Evolutionary conservation across 2,888 invertebrate genomes (phyloP).

Genomic region (Selenia dentaria): DNA sequence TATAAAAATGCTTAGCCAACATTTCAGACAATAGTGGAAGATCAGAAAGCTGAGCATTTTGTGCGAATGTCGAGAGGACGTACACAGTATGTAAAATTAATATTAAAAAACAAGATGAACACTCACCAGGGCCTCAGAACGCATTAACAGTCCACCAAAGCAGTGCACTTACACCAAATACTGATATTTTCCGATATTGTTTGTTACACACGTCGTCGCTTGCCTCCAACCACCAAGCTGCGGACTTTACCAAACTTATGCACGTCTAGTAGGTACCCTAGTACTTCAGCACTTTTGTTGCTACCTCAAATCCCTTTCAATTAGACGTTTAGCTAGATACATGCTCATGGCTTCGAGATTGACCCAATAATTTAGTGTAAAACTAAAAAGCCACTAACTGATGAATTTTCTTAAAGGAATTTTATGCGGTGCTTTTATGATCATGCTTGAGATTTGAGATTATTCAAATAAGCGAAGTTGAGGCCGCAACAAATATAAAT

Average conservation of each 20-base stretch:
- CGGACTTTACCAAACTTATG: conserved; percentile 80
- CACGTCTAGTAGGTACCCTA: conserved; percentile 72
- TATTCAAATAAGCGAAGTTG: conserved; percentile 41
- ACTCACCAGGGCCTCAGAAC: conserved; percentile 80
- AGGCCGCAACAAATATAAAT: conserved; percentile 58
- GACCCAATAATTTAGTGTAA: background rate
- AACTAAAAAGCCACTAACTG: background rate
- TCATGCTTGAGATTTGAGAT: conserved; percentile 1
- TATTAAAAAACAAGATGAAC: conserved; percentile 78
- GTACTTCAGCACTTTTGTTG: conserved; percentile 64
- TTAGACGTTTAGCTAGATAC: background rate
- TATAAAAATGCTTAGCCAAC: conserved; percentile 42
- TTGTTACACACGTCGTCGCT: conserved; percentile 76
- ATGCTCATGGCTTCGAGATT: too few relatives aligned
- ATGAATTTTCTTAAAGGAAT: background rate
- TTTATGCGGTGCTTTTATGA: conserved; percentile 3
- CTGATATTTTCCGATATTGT: conserved; percentile 33
- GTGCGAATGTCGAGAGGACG: conserved; percentile 50
- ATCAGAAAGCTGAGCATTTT: conserved; percentile 44
- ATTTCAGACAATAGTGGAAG: conserved; percentile 30
- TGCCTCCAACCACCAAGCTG: conserved; percentile 79
- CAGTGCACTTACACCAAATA: conserved; percentile 82
- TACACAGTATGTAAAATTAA: conserved; percentile 46
- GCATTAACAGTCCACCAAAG: conserved; percentile 84
- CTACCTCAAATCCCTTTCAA: conserved; percentile 52